Base-by-base conservation (phyloP, 2,113 vertebrate genomes). In the Amazona guildingii region DNA sequence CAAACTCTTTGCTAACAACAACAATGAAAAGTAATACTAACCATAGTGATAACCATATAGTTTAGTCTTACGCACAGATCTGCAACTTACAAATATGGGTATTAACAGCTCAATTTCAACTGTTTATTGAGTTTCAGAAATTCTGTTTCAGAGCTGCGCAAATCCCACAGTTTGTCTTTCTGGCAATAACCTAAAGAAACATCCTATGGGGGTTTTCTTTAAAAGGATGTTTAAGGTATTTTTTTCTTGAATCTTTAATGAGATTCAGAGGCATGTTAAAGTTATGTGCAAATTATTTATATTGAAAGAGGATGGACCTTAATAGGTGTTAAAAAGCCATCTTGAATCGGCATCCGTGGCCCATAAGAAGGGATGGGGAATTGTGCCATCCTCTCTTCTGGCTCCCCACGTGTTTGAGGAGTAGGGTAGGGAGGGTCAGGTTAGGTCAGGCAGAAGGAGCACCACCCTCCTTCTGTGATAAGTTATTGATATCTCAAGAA, bases 391-490 rank as follows among this genome's bases (percentile, higher is more conserved):
- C 17, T 35, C 10, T 64, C 15, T 31, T 54, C 44, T 64, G 48
- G 52, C 17, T 59, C 13, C 11, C 16, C 13, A 48, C 0, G 1
- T 39, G 15, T 73, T 41, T 57, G 61, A 78, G 16, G 2, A 62
- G 10, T 24, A 31, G 15, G 35, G 49, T 27, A 75, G 49, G 49
- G 33, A 1, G 0, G 24, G 3, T 33, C n/a, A 25, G 20, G 10
- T 27, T 31, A 77, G 33, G 20, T 29, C 12, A 69, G 33, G 27
- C 8, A 64, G 37, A 37, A 8, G 20, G 13, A 41, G 11, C 1
- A 0, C 6, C 21, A 25, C 10, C 2, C 7, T 55, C 0, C 0
- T 44, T 78, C 54, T 62, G 15, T 20, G 41, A 27, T 33, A 25
- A 54, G 68, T 69, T 78, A n/a, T 78, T 57, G 55, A 35, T 11